A percentile compares a stretch with the other conserved stretches of the same genome.
phyloP scores from a whole-genome alignment of 2,113 vertebrate species.

The Bubalus kerabau region DNA sequence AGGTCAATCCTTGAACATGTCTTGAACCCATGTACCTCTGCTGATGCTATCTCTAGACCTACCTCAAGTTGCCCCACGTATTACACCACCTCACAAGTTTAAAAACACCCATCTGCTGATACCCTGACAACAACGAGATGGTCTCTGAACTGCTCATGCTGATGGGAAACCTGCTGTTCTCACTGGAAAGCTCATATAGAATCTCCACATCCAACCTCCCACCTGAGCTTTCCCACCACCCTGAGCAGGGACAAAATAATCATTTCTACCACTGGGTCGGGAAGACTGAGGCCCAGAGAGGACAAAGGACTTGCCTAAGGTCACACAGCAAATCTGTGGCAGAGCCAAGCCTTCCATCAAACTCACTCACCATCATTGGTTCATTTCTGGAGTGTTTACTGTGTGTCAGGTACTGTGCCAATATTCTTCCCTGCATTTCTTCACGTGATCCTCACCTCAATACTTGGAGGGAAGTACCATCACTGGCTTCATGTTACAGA shows the following conservation, averaged over 20 bases:
- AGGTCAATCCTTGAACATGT: not conserved
- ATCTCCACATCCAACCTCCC: not conserved
- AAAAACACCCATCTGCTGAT: not conserved
- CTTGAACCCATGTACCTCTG: not conserved
- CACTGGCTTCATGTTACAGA: not conserved
- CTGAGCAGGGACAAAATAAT: not conserved
- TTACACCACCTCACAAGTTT: not conserved
- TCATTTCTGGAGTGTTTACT: not conserved
- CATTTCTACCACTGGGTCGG: not conserved
- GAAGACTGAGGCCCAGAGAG: not conserved
- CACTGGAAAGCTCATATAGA: not conserved
- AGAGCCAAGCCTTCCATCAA: not conserved
- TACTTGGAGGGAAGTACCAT: not conserved
- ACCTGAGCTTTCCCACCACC: not conserved
- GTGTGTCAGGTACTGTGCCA: not conserved
- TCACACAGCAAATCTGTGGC: not conserved
- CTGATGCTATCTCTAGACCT: not conserved
- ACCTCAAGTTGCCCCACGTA: not conserved
- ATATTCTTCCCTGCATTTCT: not conserved
- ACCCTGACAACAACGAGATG: not conserved
- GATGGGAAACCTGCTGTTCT: not conserved
- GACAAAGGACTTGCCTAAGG: not conserved
- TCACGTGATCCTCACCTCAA: not conserved
- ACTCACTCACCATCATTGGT: not conserved
- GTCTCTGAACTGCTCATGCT: not conserved